Base-by-base conservation (phyloP, 2,888 invertebrate genomes). In the Dryobota labecula region DNA sequence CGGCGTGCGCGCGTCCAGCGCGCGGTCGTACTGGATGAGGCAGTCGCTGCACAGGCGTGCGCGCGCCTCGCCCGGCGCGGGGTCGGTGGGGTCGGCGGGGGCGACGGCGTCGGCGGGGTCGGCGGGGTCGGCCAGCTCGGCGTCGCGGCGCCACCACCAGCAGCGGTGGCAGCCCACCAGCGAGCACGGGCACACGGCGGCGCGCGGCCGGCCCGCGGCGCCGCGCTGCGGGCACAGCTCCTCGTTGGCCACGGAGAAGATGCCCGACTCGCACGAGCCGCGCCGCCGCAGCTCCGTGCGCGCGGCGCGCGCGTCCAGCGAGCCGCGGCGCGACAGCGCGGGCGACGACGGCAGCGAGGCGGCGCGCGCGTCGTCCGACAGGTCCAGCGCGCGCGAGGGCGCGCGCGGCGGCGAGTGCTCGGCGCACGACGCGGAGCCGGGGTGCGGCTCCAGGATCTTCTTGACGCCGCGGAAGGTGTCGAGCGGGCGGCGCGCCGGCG, bases 181-280 rank as follows among this genome's bases (percentile, higher is more conserved):
- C 84, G 93, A 91, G 89, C 95, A 95, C 2, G 95, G 93, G 76
- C 95, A 95, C 87, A 94, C 90, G 76, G 76, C 72, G 75, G 91
- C 92, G 84, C 88, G 90, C 77, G 85, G 85, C 71, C 90, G 88
- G 24, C 87, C 89, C 30, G 84, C 84, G 87, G 89, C 85, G 20
- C 49, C 70, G 38, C 94, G 95, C 82, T 90, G 93, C 69, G 93
- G 93, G 72, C 97, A 97, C 79, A 97, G 96, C 90, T 98, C 98
- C 90, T 98, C 98, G 88, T 98, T 98, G 79, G 98, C 98, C 86
- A 98, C 98, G 69, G 98, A 98, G 96, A 98, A 98, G 91, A 98
- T 98, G 30, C 98, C 98, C 84, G 98, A 98, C 92, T 98, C 98
- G 91, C 98, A 98, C 30, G 98, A 98, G 70, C 84, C 98, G 58